Conservation (phyloP, 2,113 vertebrate genomes). For the Sebastes schlegelii region DNA sequence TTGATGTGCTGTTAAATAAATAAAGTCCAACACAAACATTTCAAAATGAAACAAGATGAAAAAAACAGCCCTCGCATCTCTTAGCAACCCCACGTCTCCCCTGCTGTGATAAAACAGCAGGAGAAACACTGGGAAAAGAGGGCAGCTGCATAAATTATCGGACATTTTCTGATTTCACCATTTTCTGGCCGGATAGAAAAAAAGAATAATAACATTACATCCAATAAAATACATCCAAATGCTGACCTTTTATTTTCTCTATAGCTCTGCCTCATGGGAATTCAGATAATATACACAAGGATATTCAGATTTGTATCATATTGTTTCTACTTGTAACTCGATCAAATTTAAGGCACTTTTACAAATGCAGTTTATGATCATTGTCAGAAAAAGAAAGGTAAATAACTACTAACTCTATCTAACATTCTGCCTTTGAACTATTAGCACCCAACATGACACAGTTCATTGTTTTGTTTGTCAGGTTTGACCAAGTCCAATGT, state of each 20-base stretch:
- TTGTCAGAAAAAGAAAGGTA: neutral
- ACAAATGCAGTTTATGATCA: neutral
- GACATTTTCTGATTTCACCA: conserved; percentile 50
- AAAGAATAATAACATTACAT: conserved; percentile 9
- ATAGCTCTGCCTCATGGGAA: neutral
- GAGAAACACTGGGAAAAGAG: conserved; percentile 48
- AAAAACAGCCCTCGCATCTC: conserved; percentile 24
- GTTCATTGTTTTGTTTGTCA: neutral
- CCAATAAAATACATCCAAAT: conserved; percentile 15
- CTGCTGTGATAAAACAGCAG: conserved; percentile 52
- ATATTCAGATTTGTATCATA: neutral
- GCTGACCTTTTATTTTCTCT: conserved; percentile 26
- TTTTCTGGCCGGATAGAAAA: conserved; percentile 26
- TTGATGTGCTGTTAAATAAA: no score
- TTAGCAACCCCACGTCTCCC: conserved; percentile 32
- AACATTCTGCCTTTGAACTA: neutral
- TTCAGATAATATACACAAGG: neutral
- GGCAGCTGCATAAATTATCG: conserved; percentile 71
- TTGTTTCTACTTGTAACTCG: neutral
- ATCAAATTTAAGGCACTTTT: neutral
- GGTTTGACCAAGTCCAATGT: neutral
- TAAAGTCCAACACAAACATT: conserved; percentile 2
- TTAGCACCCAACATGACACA: neutral
- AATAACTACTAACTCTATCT: neutral
- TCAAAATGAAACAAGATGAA: conserved; percentile 14